phyloP scores from a whole-genome alignment of 37 sponge, comb jelly and placozoan genomes.

The Aplysina aerophoba region DNA sequence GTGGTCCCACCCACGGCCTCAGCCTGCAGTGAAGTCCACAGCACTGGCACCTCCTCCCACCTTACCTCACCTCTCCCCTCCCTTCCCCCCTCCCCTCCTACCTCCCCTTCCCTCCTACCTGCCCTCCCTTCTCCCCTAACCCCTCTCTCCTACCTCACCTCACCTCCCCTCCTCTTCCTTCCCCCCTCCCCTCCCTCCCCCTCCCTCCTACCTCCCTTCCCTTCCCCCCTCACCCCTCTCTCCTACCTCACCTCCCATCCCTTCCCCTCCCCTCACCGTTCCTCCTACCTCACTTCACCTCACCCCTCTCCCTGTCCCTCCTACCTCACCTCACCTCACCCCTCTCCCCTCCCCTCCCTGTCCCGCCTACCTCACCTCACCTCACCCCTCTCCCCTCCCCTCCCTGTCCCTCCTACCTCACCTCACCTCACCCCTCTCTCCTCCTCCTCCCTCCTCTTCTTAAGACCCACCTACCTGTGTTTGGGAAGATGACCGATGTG shows the following conservation, averaged over 20 bases:
- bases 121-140: too few relatives aligned
- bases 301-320: too few relatives aligned
- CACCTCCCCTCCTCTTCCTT: conserved; percentile 55
- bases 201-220: conserved; percentile 43
- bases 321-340: too few relatives aligned
- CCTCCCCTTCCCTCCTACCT: conserved; percentile 34
- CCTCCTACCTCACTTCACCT: too few relatives aligned
- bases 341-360: too few relatives aligned
- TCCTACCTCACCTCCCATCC: conserved; percentile 54
- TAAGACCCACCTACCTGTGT: conserved; percentile 35
- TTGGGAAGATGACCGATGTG: conserved; percentile 42
- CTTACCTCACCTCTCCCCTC: conserved; percentile 45
- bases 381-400: conserved; percentile 47
- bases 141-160: conserved; percentile 21
- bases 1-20: conserved; percentile 60
- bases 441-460: conserved; percentile 49
- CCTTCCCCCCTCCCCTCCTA: conserved; percentile 71
- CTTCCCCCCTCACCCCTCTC: conserved; percentile 66
- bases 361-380: background rate
- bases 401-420: conserved; percentile 62
- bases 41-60: background rate
- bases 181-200: conserved; percentile 70
- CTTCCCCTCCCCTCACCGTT: conserved; percentile 50
- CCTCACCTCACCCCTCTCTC: conserved; percentile 55
- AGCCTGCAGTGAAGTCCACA: background rate